Evolutionary conservation across 1,140 invertebrate species (phyloP).

Genomic region (Anoplolepis gracilipes): DNA sequence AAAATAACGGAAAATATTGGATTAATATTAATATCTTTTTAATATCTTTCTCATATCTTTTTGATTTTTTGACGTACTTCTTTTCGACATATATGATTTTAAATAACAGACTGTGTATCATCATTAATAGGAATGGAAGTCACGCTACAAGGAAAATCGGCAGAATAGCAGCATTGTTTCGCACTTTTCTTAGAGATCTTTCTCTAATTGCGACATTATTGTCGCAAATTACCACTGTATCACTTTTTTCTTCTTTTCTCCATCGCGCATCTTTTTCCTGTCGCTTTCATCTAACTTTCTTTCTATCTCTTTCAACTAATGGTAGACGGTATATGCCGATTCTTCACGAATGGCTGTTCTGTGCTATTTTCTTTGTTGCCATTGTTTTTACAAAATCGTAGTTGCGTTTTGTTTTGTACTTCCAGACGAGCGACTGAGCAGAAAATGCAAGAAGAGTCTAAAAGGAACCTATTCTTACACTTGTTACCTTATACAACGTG

Average conservation of each 20-base stretch:
- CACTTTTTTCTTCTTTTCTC: not conserved
- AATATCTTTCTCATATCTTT: not conserved
- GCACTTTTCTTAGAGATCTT: slow-evolving; percentile 73
- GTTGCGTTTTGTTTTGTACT: slow-evolving; percentile 15
- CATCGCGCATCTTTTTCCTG: not conserved
- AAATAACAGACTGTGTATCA: not conserved
- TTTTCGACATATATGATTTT: not conserved
- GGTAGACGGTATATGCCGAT: slow-evolving; percentile 20
- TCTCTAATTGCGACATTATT: slow-evolving; percentile 69
- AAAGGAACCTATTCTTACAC: slow-evolving; percentile 16
- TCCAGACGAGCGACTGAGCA: slow-evolving; percentile 22
- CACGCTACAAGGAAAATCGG: slow-evolving; percentile 46
- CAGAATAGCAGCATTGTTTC: slow-evolving; percentile 72
- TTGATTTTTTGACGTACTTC: not conserved
- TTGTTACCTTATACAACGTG: slow-evolving; percentile 3
- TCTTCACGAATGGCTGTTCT: slow-evolving; percentile 17
- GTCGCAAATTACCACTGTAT: slow-evolving; percentile 73
- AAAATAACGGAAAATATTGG: too few relatives aligned
- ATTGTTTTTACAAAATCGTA: slow-evolving; percentile 40
- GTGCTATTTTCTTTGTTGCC: slow-evolving; percentile 36
- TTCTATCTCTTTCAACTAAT: slow-evolving; percentile 12
- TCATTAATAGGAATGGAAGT: not conserved
- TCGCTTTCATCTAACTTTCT: not conserved
- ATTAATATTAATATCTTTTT: not conserved
- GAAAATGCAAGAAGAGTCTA: slow-evolving; percentile 40